These are phyloP conservation scores for Drosophila vallismaia DNA, from an alignment of 2,888 invertebrate species.

Conservation along the genomic window DNA sequence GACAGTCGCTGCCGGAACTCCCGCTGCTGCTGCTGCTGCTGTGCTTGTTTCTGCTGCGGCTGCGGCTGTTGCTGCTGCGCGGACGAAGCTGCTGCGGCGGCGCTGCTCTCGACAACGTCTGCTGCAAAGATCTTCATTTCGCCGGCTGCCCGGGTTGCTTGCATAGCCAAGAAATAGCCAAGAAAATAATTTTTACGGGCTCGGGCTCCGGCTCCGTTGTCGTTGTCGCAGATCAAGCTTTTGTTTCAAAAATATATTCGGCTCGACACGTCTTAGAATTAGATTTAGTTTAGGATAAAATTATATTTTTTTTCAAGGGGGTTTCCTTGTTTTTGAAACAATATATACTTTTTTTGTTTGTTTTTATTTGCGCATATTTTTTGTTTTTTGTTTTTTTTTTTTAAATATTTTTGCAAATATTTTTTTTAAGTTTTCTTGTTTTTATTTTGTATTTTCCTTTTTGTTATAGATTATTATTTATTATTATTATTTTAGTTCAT, in stretches of 20 bases:
- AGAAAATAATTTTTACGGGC: neutral
- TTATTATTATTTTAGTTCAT: slow-evolving; percentile 44
- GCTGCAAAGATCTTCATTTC: slow-evolving; percentile 77
- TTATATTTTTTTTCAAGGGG: slow-evolving; percentile 22
- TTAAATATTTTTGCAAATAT: slow-evolving; percentile 17
- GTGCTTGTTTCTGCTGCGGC: slow-evolving; percentile 41
- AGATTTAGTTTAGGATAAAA: slow-evolving; percentile 42
- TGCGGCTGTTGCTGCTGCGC: slow-evolving; percentile 36
- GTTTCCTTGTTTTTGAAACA: slow-evolving; percentile 33
- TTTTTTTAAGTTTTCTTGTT: slow-evolving; percentile 27
- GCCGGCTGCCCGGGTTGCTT: slow-evolving; percentile 41
- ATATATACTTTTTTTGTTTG: slow-evolving; percentile 32
- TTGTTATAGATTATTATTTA: slow-evolving; percentile 11
- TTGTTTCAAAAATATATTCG: slow-evolving; percentile 45
- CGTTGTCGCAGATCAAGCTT: slow-evolving; percentile 11
- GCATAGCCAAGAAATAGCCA: slow-evolving; percentile 46
- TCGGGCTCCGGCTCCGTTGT: too few relatives aligned
- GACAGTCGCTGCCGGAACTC: slow-evolving; percentile 54
- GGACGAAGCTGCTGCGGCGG: slow-evolving; percentile 16
- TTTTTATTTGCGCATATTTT: slow-evolving; percentile 20
- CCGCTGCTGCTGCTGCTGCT: slow-evolving; percentile 54
- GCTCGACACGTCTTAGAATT: slow-evolving; percentile 35
- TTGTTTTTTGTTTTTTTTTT: slow-evolving; percentile 21
- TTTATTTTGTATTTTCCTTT: slow-evolving; percentile 10
- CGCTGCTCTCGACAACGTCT: slow-evolving; percentile 48